Evolutionary conservation across 2,797 vertebrate genomes (phyloP), one percentile per base, ranked within the genome.

Genomic region (Enteromius mattozi): DNA sequence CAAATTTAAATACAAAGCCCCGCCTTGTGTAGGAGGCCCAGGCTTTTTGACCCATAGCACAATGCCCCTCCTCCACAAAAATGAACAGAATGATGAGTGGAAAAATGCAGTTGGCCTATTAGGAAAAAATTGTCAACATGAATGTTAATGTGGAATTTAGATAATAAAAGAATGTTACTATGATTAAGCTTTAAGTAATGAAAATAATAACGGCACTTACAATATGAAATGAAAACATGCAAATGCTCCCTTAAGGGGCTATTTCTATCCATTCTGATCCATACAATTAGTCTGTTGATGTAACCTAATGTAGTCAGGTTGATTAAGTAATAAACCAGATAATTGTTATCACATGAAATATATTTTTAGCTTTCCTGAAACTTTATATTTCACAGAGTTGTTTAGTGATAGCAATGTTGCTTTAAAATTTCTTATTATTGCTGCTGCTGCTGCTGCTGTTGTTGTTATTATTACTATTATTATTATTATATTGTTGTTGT

Each of bases 1-100:
- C n/a, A 56, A 37, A 21, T 75, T 37, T 75, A 14, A 75, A 75
- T 65, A 27, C 6, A 12, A 82, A 83, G 47, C 61, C 33, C n/a
- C 33, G n/a, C 65, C 33, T 42, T 42, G 47, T 68, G 66, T 24
- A 3, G n/a, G 3, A 51, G 47, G 63, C 6, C 33, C 56, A 78
- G 51, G 66, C 35, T n/a, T 9, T 6, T 61, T 30, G 21, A 37
- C 30, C 9, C 19, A 17, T 35, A 74, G 24, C 17, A 5, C 35
- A 42, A 3, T 16, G n/a, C 49, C 68, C 24, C 21, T 56, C 68
- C 51, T 71, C 14, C 51, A 59, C 16, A 59, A 71, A 35, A 79
- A 35, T 9, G 2, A 21, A 24, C 3, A 17, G 13, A 69, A 19
- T 51, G 17, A 51, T 51, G 49, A 6, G 5, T 42, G 10, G 40